Evolutionary conservation across 2,888 invertebrate genomes (phyloP).

Genomic region (Yponomeuta sedellus): DNA sequence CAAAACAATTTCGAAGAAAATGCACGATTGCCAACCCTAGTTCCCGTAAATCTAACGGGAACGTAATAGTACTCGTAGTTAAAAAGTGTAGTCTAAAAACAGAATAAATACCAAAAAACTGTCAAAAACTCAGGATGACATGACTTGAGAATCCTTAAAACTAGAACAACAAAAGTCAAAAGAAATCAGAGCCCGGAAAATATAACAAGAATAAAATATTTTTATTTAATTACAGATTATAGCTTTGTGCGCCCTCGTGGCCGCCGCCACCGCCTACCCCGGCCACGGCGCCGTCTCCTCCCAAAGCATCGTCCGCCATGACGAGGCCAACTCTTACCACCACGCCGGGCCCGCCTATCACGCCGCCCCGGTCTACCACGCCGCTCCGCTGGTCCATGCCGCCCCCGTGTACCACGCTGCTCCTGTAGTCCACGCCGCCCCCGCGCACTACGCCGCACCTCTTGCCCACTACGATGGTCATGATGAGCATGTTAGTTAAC

Average conservation of each 20-base stretch:
- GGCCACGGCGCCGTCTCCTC: conserved; percentile 51
- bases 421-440: conserved; percentile 14
- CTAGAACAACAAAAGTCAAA: background rate
- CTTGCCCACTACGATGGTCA: conserved; percentile 29
- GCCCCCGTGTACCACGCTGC: conserved; percentile 28
- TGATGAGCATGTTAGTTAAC: conserved; percentile 18
- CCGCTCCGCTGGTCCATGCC: conserved; percentile 23
- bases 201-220: background rate
- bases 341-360: conserved; percentile 30
- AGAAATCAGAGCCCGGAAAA: background rate
- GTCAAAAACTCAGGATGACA: no score
- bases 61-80: no score
- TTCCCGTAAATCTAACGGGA: no score
- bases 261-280: conserved; percentile 42
- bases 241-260: conserved; percentile 40
- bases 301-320: conserved; percentile 55
- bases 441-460: conserved; percentile 34
- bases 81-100: no score
- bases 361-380: conserved; percentile 22
- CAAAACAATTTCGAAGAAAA: no score
- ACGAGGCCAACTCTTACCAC: conserved; percentile 32
- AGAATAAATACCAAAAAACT: no score
- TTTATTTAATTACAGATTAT: conserved; percentile 29
- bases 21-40: no score
- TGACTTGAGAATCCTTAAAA: background rate